Base-by-base conservation (phyloP, 2,113 vertebrate species). In the Vidua macroura region DNA sequence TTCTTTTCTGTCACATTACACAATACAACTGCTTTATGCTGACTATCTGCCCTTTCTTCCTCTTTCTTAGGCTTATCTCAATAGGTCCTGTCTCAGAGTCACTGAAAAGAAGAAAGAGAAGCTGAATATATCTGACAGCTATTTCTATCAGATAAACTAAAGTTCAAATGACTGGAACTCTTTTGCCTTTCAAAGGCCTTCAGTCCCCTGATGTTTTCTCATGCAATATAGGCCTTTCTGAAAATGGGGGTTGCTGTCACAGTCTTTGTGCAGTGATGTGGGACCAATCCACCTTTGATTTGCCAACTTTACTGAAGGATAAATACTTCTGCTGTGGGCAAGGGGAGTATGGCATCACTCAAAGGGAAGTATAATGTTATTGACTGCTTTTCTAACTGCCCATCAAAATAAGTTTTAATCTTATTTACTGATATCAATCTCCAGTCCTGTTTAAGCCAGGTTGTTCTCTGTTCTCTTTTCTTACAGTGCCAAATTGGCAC, bases 91-190 rank as follows among this genome's bases (percentile, higher is more conserved):
- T 91, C 93, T 93, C 55, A 59, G 69, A 96, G 81, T 49, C 93
- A 93, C 80, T 89, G 70, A 90, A 95, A 96, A 78, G 77, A 95
- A 94, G 92, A 96, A 97, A 96, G 80, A 88, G 84, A 83, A 83
- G 53, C 93, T 93, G 92, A 96, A 92, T 94, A 76, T 75, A 96
- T 95, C 92, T 97, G 97, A 97, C 97, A 96, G 97, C 55, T 73
- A 76, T 96, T 97, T 97, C 92, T 90, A 97, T 97, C 97, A 96
- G 97, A 97, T 97, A 94, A 97, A 95, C 93, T 88, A 86, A 97
- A 97, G 96, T 97, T 97, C 96, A 96, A 94, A 96, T 76, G 88
- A 96, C 82, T 92, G 77, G 79, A 93, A 91, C 72, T 95, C 90
- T 82, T 96, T 93, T 97, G 93, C 86, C 88, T 97, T 97, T 97